Evolutionary conservation across 2,113 vertebrate genomes (phyloP).

Genomic region (Nothobranchius kuhntae): DNA sequence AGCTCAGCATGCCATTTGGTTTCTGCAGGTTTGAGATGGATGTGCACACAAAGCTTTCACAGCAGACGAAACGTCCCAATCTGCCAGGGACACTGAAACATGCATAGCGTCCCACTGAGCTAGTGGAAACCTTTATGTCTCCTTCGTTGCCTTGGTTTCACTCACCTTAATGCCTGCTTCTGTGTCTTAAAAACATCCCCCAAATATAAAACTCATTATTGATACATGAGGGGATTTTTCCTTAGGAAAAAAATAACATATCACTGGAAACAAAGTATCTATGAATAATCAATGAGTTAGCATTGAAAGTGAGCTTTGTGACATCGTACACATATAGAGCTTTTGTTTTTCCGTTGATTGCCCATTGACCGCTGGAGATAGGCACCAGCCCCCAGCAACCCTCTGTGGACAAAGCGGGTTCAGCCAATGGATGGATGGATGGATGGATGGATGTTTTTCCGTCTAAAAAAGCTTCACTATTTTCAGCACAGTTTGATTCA

Average conservation of each 20-base stretch:
- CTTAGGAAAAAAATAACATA: constrained; percentile 7
- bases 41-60: constrained; percentile 36
- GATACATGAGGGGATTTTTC: constrained; percentile 16
- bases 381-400: no score
- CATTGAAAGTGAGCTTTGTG: no score
- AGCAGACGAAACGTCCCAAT: constrained; percentile 30
- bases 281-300: constrained; percentile 45
- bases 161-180: constrained; percentile 34
- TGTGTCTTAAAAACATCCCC: constrained; percentile 23
- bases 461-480: constrained; percentile 4
- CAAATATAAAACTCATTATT: constrained; percentile 42
- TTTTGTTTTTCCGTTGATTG: constrained; percentile 3
- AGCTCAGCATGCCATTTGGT: constrained; percentile 13
- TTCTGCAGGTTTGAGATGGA: constrained; percentile 27
- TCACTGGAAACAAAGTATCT: constrained; percentile 22
- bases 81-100: constrained; percentile 18
- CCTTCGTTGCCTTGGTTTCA: constrained; percentile 68
- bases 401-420: no score
- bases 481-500: constrained; percentile 3
- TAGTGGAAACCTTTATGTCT: constrained; percentile 54
- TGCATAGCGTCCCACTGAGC: constrained; percentile 52
- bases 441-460: no score
- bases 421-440: no score
- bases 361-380: no score
- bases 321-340: background rate